These are phyloP conservation scores for Tadarida brasiliensis DNA, from an alignment of 2,797 vertebrate genomes.

Conservation along the genomic window DNA sequence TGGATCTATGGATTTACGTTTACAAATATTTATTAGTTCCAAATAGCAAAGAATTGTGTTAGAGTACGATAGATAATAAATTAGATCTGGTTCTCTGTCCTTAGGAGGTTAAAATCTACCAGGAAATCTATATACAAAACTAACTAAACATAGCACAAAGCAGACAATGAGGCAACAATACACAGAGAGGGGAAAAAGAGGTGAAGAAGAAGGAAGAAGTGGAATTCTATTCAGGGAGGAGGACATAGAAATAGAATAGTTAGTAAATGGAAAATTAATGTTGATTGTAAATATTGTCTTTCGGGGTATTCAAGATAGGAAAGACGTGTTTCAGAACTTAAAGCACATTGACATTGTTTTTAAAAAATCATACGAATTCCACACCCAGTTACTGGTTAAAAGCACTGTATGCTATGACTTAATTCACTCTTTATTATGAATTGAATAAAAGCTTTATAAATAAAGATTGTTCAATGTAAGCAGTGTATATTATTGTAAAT, in stretches of 20 bases:
- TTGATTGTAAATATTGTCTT: neutral
- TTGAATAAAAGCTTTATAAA: constrained; percentile 37
- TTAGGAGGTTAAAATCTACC: neutral
- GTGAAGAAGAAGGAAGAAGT: neutral
- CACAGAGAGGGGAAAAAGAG: neutral
- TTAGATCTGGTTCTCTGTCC: neutral
- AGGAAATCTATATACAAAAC: neutral
- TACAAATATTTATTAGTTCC: constrained; percentile 2
- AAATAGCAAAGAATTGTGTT: neutral
- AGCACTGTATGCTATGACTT: neutral
- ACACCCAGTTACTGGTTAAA: neutral
- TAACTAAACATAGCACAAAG: neutral
- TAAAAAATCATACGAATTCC: neutral
- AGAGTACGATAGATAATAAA: neutral
- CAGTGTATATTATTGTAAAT: neutral
- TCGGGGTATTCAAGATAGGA: neutral
- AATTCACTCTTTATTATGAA: neutral
- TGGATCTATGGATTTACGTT: neutral
- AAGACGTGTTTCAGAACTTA: constrained; percentile 16
- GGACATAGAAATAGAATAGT: neutral
- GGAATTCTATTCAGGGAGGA: neutral
- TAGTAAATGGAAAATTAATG: neutral
- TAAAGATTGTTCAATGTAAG: neutral
- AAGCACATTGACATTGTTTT: neutral
- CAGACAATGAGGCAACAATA: neutral